A percentile compares a stretch with the other conserved stretches of the same genome.
These are phyloP conservation scores for Aporrectodea caliginosa DNA, from an alignment of 1,140 invertebrate genomes.

Conservation along the genomic window DNA sequence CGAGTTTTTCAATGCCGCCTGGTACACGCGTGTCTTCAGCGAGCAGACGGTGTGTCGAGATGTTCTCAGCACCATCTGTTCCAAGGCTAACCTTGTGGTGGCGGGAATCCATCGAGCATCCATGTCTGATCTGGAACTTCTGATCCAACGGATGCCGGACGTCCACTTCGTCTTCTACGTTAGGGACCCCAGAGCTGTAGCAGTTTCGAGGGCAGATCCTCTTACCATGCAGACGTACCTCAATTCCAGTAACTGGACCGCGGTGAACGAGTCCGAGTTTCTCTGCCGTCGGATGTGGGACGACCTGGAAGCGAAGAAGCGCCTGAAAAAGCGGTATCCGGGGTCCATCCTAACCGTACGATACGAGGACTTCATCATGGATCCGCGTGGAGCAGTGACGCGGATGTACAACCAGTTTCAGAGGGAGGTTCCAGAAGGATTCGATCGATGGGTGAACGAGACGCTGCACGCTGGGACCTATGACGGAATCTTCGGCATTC, in stretches of 20 bases:
- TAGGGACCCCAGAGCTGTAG: not conserved
- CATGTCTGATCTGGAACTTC: not conserved
- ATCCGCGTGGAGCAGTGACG: not conserved
- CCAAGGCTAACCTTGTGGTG: not conserved
- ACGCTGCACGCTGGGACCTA: not conserved
- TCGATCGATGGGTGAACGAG: not conserved
- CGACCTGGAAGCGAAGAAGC: not conserved
- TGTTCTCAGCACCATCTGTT: not conserved
- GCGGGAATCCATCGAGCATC: not conserved
- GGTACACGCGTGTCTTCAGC: not conserved
- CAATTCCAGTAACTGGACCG: not conserved
- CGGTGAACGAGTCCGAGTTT: not conserved
- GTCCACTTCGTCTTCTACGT: not conserved
- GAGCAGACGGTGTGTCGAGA: not conserved
- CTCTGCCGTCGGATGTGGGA: not conserved
- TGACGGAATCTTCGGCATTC: not conserved
- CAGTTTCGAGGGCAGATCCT: not conserved
- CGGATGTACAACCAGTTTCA: not conserved
- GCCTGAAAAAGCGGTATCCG: not conserved
- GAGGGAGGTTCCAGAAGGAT: not conserved
- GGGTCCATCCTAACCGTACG: not conserved
- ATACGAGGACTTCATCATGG: not conserved
- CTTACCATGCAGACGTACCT: not conserved
- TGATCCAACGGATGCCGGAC: not conserved
- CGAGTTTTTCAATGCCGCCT: too few species aligned